These are phyloP conservation scores for Drosophila recens DNA, from an alignment of 2,888 invertebrate species.

Conservation along the genomic window DNA sequence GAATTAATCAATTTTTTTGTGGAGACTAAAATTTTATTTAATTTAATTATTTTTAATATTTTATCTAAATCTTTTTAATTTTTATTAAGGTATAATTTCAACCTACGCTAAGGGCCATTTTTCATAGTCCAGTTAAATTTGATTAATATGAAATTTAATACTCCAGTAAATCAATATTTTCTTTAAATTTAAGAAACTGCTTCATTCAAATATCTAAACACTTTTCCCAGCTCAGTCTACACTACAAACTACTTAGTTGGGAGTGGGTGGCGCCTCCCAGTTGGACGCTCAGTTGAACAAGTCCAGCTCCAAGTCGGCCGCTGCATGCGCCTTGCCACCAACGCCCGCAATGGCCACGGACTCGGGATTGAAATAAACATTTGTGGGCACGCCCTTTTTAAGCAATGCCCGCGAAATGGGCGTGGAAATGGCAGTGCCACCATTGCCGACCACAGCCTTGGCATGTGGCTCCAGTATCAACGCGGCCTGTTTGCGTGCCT, in stretches of 20 bases:
- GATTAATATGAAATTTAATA: too few species aligned
- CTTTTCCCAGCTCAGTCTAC: constrained; percentile 14
- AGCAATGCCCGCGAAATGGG: constrained; percentile 89
- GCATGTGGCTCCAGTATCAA: constrained; percentile 89
- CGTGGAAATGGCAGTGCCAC: constrained; percentile 89
- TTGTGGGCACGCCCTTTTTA: constrained; percentile 87
- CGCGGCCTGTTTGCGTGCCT: constrained; percentile 80
- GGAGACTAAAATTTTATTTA: too few species aligned
- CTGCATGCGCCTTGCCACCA: constrained; percentile 91
- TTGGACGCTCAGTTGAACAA: constrained; percentile 68
- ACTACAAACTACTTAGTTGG: constrained; percentile 41
- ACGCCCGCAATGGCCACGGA: constrained; percentile 91
- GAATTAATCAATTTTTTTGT: too few species aligned
- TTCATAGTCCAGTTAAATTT: too few species aligned
- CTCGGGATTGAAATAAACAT: constrained; percentile 89
- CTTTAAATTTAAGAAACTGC: neutral
- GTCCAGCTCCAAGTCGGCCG: constrained; percentile 89
- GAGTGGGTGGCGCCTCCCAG: neutral
- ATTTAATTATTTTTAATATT: too few species aligned
- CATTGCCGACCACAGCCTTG: constrained; percentile 88
- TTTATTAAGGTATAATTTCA: too few species aligned
- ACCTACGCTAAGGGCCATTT: too few species aligned
- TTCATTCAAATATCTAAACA: neutral
- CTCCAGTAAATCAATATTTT: too few species aligned
- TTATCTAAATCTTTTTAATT: too few species aligned